A percentile compares a stretch with the other conserved stretches of the same genome.
These are phyloP conservation scores for Nasua narica DNA, from an alignment of 2,797 vertebrate species.

Conservation along the genomic window DNA sequence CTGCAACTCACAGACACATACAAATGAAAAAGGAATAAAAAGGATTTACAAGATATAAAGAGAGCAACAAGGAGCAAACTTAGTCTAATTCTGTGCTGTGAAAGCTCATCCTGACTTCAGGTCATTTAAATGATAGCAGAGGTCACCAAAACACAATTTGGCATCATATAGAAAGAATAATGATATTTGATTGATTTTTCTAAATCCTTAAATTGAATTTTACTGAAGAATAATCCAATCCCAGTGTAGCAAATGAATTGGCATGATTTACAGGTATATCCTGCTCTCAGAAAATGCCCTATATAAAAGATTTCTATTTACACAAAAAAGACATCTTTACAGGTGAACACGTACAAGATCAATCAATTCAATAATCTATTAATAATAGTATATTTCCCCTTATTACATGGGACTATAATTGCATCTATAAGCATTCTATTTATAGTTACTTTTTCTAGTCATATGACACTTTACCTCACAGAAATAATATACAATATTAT, in stretches of 20 bases:
- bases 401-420: neutral
- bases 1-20: neutral
- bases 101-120: neutral
- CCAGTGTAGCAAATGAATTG: conserved; percentile 8
- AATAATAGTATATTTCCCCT: neutral
- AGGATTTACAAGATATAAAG: neutral
- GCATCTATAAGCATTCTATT: neutral
- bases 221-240: conserved; percentile 44
- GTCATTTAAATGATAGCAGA: conserved; percentile 11
- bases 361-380: conserved; percentile 8
- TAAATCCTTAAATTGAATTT: conserved; percentile 42
- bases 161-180: conserved; percentile 44
- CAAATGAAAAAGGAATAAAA: neutral
- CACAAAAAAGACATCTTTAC: neutral
- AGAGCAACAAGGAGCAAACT: neutral
- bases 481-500: neutral
- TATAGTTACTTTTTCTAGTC: conserved; percentile 14
- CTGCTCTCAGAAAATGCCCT: conserved; percentile 30
- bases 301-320: neutral
- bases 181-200: conserved; percentile 48
- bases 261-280: neutral
- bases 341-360: neutral
- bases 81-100: neutral
- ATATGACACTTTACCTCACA: neutral
- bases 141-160: conserved; percentile 35